Evolutionary conservation across 1,140 invertebrate genomes (phyloP), one percentile per base, ranked within the genome.

Genomic region (Aphelinus atriplicis): DNA sequence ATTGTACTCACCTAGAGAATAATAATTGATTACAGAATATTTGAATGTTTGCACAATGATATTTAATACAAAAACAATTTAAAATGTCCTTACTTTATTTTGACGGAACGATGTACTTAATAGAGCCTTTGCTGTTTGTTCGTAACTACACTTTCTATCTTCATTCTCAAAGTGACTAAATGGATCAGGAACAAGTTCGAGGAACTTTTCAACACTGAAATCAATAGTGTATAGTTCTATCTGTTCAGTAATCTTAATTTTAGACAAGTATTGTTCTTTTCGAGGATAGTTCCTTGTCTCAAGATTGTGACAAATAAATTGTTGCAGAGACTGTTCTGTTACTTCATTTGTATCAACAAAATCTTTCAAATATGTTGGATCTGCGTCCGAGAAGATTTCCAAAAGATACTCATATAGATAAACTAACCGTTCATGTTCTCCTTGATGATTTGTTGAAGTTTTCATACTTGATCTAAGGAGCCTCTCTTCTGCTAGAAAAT

Each of bases 141-240:
- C 73, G 58, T 75, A 78, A 65, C 77, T 81, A 72, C 84, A 83
- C 51, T 79, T 75, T 72, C 87, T 86, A 0, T 81, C 82, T 10
- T 76, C 70, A 81, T 90, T 79, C 58, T 80, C 77, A 77, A 91
- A 91, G 60, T 88, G 81, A 7, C 77, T 76, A 56, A 87, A 78
- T 45, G 91, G 91, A 81, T 90, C 83, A 56, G 90, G 87, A 81
- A 91, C 89, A 46, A 88, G 82, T 66, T 89, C 80, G 6, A 92
- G 75, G 78, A 91, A 91, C 42, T 89, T 85, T 71, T 88, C 80
- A 5, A 90, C 78, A 26, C 85, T 78, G 62, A 90, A 89, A 3
- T 88, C 81, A 1, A 67, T 80, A 0, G 83, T 88, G 46, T 87
- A 89, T 43, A 84, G 82, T 47, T 86, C 84, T 48, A 84, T 78